Percentiles rank a stretch among this genome's conserved stretches.
Conservation (phyloP, 35 echinoderm and acorn worm genomes). For the Heliocidaris tuberculata region DNA sequence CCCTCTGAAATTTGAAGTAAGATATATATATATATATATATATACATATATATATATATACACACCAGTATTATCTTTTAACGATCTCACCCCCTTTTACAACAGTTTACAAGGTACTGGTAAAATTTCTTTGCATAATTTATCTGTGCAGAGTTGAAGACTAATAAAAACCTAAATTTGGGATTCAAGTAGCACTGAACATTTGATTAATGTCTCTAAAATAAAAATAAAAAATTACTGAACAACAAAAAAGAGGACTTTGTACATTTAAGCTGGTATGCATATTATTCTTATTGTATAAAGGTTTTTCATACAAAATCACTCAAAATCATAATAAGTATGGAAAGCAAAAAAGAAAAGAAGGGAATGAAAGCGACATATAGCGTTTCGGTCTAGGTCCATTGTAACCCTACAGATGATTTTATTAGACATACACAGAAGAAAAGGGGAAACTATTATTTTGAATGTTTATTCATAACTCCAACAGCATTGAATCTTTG, state of each 20-base stretch:
- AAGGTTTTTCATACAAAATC: neutral
- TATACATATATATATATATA: too few relatives aligned
- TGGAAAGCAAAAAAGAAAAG: neutral
- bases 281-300: neutral
- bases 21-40: too few relatives aligned
- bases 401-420: neutral
- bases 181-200: neutral
- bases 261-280: neutral
- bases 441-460: neutral
- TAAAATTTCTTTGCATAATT: neutral
- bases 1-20: neutral
- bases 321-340: neutral
- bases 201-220: neutral
- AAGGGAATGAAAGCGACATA: neutral
- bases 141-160: neutral
- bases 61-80: conserved; percentile 5
- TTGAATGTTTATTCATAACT: neutral
- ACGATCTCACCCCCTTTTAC: neutral
- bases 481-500: neutral
- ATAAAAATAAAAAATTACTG: neutral
- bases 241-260: neutral
- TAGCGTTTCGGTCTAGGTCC: neutral
- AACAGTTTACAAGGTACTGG: neutral
- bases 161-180: neutral
- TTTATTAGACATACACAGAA: neutral